Conservation (phyloP, 2,797 vertebrate species). For the Apodemus agrarius region DNA sequence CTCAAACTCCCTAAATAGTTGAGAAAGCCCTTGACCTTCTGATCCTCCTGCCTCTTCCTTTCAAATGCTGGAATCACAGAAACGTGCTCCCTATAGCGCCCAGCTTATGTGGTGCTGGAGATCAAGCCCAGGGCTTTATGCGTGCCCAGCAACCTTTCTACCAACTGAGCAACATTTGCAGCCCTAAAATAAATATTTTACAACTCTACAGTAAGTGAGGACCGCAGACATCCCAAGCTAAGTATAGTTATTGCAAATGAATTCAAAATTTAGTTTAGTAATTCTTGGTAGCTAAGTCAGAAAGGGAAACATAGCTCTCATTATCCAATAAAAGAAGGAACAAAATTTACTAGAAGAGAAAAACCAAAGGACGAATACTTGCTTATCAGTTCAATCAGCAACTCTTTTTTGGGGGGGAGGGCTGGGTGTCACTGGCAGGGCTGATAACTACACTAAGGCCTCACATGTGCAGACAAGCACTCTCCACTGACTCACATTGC, state of each 20-base stretch:
- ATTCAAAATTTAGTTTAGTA: slow-evolving; percentile 28
- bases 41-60: background rate
- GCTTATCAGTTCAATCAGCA: slow-evolving; percentile 6
- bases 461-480: background rate
- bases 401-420: background rate
- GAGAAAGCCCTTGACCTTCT: background rate
- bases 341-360: background rate
- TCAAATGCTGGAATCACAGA: background rate
- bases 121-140: background rate
- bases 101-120: background rate
- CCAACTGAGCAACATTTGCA: background rate
- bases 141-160: background rate
- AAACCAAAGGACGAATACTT: slow-evolving; percentile 6
- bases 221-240: background rate
- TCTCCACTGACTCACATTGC: background rate
- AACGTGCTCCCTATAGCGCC: background rate
- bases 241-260: slow-evolving; percentile 28
- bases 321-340: slow-evolving; percentile 47
- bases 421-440: background rate
- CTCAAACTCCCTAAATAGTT: background rate
- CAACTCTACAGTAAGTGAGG: background rate
- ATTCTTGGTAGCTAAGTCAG: slow-evolving; percentile 24
- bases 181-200: slow-evolving; percentile 40
- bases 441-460: background rate
- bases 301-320: slow-evolving; percentile 43